A percentile compares a stretch with the other conserved stretches of the same genome.
Evolutionary conservation across 1,140 invertebrate genomes (phyloP).

Genomic region (Drosophila subobscura): DNA sequence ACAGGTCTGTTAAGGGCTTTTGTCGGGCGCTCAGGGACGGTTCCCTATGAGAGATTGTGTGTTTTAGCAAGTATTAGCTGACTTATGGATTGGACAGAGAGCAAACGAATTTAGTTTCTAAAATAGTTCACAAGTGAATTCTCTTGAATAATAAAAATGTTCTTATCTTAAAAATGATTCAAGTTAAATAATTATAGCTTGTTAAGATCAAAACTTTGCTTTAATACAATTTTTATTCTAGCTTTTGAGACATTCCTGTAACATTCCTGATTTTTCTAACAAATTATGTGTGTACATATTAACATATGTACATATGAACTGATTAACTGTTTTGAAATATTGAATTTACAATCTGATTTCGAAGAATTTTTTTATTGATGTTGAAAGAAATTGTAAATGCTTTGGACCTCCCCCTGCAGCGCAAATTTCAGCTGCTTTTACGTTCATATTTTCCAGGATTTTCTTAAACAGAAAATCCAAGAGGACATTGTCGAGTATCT

Average conservation of each 20-base stretch:
- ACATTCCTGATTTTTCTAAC: too few relatives aligned
- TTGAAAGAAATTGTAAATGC: background rate
- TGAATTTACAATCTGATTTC: too few relatives aligned
- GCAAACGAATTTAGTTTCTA: too few relatives aligned
- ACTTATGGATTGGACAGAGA: background rate
- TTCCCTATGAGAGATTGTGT: conserved; percentile 38
- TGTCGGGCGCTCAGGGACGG: conserved; percentile 27
- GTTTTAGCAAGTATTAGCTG: conserved; percentile 18
- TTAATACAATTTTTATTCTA: too few relatives aligned
- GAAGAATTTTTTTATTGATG: too few relatives aligned
- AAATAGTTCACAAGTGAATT: too few relatives aligned
- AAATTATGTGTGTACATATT: too few relatives aligned
- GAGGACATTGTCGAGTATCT: conserved; percentile 64
- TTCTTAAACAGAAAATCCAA: conserved; percentile 32
- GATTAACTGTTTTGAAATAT: background rate
- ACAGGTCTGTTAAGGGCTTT: conserved; percentile 37
- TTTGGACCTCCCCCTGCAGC: background rate
- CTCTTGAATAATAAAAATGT: too few relatives aligned
- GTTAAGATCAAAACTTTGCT: too few relatives aligned
- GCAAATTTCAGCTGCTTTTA: background rate
- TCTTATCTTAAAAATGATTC: background rate
- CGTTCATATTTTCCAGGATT: conserved; percentile 34
- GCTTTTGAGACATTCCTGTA: too few relatives aligned
- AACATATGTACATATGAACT: too few relatives aligned
- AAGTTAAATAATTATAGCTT: too few relatives aligned